Percentiles rank a stretch among this genome's conserved stretches.
phyloP scores from a whole-genome alignment of 2,113 vertebrate genomes.

The Carollia perspicillata region DNA sequence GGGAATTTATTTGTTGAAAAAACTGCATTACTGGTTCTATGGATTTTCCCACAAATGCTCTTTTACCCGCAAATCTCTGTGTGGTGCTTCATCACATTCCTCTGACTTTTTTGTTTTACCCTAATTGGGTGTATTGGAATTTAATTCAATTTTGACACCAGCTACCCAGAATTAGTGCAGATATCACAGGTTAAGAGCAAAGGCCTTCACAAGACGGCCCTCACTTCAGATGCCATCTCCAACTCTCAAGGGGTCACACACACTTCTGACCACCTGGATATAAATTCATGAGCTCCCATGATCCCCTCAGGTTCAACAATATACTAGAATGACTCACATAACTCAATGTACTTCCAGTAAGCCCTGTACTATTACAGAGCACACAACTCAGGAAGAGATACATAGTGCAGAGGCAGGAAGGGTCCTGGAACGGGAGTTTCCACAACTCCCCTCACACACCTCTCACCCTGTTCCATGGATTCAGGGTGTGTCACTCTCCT shows the following conservation, averaged over 20 bases:
- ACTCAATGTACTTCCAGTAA: background rate
- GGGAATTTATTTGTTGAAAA: background rate
- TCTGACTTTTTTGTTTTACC: background rate
- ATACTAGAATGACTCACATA: background rate
- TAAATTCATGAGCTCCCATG: background rate
- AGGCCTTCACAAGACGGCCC: background rate
- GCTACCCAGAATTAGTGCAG: background rate
- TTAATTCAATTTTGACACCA: background rate
- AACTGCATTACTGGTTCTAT: background rate
- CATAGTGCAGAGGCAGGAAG: background rate
- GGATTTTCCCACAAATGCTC: background rate
- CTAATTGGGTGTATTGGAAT: background rate
- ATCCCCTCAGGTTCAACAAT: background rate
- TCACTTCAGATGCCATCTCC: background rate
- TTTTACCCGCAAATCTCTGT: background rate
- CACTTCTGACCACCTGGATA: background rate
- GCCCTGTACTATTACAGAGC: background rate
- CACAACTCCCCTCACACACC: too few relatives aligned
- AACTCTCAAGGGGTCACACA: background rate
- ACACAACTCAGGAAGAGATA: background rate
- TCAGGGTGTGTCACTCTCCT: background rate
- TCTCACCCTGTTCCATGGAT: too few relatives aligned
- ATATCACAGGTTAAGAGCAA: background rate
- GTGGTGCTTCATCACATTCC: background rate
- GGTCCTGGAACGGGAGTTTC: background rate